Evolutionary conservation across 2,113 vertebrate species (phyloP).

Genomic region (Dunckerocampus dactyliophorus): DNA sequence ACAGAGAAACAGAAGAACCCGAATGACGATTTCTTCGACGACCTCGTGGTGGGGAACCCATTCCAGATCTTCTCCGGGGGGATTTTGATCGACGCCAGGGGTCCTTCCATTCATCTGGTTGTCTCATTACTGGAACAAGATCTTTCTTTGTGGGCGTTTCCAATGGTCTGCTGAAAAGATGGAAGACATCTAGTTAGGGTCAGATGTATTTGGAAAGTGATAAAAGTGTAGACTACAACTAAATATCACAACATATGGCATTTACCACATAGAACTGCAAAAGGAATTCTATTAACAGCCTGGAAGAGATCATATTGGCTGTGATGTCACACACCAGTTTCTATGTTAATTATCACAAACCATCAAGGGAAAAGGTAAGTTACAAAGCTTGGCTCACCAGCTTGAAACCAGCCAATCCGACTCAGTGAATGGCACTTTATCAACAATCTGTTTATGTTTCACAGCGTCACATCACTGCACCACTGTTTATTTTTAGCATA

Average conservation of each 20-base stretch:
- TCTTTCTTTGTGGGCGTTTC: slow-evolving; percentile 86
- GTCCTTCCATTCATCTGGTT: slow-evolving; percentile 96
- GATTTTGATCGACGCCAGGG: slow-evolving; percentile 98
- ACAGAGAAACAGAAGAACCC: slow-evolving; percentile 87
- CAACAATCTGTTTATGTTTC: neutral
- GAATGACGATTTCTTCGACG: slow-evolving; percentile 85
- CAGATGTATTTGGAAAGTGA: neutral
- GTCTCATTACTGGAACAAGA: slow-evolving; percentile 70
- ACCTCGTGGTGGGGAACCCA: slow-evolving; percentile 84
- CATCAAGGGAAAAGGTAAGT: no score
- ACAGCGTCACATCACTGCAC: neutral
- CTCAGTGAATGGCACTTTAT: neutral
- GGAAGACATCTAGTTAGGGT: neutral
- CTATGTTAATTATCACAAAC: no score
- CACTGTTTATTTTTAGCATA: no score
- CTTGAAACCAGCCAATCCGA: no score
- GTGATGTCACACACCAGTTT: no score
- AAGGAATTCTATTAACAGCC: no score
- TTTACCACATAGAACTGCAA: no score
- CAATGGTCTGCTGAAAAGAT: slow-evolving; percentile 61
- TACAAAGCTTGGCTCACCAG: neutral
- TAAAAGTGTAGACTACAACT: neutral
- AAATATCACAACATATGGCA: neutral
- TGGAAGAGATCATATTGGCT: no score
- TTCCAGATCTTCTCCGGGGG: slow-evolving; percentile 83